phyloP scores from a whole-genome alignment of 2,888 invertebrate genomes.

The Branchipolynoe longqiensis region DNA sequence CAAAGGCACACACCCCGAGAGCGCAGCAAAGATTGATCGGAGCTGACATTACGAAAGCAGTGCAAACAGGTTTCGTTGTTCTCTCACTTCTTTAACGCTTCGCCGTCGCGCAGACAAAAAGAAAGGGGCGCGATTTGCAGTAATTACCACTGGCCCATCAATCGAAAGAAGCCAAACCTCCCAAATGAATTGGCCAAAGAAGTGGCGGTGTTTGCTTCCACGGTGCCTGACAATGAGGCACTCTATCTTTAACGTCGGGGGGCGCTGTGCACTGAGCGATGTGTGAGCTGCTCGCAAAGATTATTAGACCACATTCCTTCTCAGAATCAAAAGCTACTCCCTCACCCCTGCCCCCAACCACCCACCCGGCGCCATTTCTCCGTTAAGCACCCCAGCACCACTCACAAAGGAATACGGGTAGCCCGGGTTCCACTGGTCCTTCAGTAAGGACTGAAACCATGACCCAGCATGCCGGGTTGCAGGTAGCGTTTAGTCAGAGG shows the following conservation, averaged over 20 bases:
- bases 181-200: conserved; percentile 2
- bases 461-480: no score
- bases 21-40: neutral
- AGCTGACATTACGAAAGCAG: conserved; percentile 10
- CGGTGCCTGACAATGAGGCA: neutral
- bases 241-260: conserved; percentile 4
- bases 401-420: no score
- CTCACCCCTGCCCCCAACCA: neutral
- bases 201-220: neutral
- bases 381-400: neutral
- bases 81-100: neutral
- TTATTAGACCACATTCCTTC: neutral
- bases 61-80: conserved; percentile 35
- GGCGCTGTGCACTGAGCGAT: neutral
- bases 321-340: neutral
- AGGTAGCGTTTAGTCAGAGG: no score
- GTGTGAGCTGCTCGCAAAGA: neutral
- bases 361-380: no score
- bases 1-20: neutral
- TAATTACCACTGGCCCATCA: conserved; percentile 28
- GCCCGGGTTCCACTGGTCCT: no score
- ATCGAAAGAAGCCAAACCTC: neutral
- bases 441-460: no score
- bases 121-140: no score
- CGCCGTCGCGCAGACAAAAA: no score